Base-by-base conservation (phyloP, 1,140 invertebrate genomes). In the Mercenaria mercenaria region DNA sequence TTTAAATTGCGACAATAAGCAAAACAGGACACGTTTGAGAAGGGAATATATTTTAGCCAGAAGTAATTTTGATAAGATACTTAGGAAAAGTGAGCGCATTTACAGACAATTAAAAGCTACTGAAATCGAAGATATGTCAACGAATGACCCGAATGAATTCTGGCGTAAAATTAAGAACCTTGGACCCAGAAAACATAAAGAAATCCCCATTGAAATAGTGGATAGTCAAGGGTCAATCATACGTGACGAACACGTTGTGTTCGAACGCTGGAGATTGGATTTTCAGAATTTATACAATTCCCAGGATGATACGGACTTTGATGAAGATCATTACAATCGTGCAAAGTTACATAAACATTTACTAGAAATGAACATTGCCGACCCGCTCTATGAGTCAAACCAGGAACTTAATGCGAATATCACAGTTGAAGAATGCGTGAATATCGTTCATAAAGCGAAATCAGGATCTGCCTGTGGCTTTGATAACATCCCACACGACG, bases 161-260 rank as follows among this genome's bases (percentile, higher is more conserved):
- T 92, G 91, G 90, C 67, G 72, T 0, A 81, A 91, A 26, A 90
- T 92, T 6, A 47, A 84, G 52, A 61, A 77, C 1, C 56, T 92
- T 0, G 91, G 91, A 0, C 91, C 90, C 10, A 84, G 26, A 52
- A 89, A 74, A 39, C 13, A 74, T 0, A 61, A 26, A 23, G 3
- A 13, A 0, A 74, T 90, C 0, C 86, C 90, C 10, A 74, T 86
- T 1, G 87, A 91, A 61, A 43, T 76, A 10, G 13, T 80, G 18
- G 47, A 82, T 26, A 52, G 76, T 6, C 15, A 67, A 13, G 84
- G 88, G 1, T 56, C 39, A 74, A 80, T 83, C 11, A 26, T 32
- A 15, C 43, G 20, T 23, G 39, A 50, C 11, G 34, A 43, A 23
- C 76, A 74, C 6, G 8, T 34, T n/a, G 39, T 76, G 41, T 59